These are phyloP conservation scores for Etheostoma spectabile DNA, from an alignment of 2,113 vertebrate species.

Conservation along the genomic window DNA sequence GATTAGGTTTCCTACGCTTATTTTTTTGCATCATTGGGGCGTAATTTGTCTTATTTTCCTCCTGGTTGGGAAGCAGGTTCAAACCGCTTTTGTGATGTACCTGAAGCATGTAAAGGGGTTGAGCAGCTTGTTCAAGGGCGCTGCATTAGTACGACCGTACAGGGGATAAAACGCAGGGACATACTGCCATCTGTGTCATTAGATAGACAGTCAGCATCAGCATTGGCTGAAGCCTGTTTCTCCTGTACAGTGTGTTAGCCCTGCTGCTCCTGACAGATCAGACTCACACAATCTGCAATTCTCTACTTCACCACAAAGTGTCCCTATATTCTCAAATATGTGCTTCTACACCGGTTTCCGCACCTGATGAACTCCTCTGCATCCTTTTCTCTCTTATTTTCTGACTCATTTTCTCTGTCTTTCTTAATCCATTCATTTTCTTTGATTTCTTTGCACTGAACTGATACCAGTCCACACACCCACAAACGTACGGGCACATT, in stretches of 20 bases:
- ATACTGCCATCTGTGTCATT: constrained; percentile 32
- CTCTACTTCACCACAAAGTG: constrained; percentile 71
- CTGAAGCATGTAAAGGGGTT: not conserved
- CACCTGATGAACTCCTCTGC: not conserved
- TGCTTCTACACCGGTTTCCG: constrained; percentile 29
- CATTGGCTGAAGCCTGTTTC: not conserved
- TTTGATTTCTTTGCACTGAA: constrained; percentile 12
- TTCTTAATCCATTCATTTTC: not conserved
- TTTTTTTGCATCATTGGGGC: not conserved
- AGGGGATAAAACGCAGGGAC: constrained; percentile 11
- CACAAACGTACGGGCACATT: not conserved
- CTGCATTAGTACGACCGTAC: not conserved
- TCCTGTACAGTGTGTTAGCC: not conserved
- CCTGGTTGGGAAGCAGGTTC: not conserved
- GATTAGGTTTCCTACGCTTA: not conserved
- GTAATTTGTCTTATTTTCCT: not conserved
- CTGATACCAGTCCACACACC: not conserved
- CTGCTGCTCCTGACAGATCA: not conserved
- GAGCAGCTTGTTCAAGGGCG: constrained; percentile 6
- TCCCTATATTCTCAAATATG: constrained; percentile 71
- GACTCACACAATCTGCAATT: constrained; percentile 45
- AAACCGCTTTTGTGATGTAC: not conserved
- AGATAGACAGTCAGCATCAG: not conserved
- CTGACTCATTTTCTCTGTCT: not conserved
- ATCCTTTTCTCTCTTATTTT: not conserved